Evolutionary conservation across 2,888 invertebrate species (phyloP).

Genomic region (Dryocosmus kuriphilus): DNA sequence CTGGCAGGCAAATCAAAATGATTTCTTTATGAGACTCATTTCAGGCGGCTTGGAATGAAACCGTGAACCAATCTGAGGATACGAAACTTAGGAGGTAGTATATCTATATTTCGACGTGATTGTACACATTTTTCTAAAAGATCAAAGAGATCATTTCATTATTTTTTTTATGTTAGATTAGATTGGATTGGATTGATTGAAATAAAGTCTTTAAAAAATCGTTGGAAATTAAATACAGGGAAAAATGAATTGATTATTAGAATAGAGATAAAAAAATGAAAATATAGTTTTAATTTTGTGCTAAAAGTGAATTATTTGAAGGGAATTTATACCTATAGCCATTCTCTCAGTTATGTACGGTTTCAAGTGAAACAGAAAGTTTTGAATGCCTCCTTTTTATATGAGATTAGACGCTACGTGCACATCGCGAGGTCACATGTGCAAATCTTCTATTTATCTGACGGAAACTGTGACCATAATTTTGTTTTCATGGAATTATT

Average conservation of each 20-base stretch:
- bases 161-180: background rate
- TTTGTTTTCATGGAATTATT: conserved; percentile 76
- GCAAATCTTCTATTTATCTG: conserved; percentile 48
- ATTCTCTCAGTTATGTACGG: background rate
- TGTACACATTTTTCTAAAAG: background rate
- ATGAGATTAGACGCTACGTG: conserved; percentile 8
- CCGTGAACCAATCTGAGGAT: background rate
- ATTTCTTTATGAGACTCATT: conserved; percentile 61
- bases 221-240: too few species aligned
- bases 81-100: background rate
- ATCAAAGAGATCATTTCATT: background rate
- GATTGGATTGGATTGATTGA: too few species aligned
- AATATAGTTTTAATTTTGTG: too few species aligned
- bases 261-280: too few species aligned
- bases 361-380: conserved; percentile 15
- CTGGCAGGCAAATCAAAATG: conserved; percentile 50
- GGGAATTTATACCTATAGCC: too few species aligned
- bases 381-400: conserved; percentile 8
- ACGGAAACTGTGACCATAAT: conserved; percentile 68
- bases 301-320: too few species aligned
- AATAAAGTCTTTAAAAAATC: too few species aligned
- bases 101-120: background rate
- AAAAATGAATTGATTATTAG: too few species aligned
- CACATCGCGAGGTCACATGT: conserved; percentile 27
- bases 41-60: conserved; percentile 21